Conservation (phyloP, 2,113 vertebrate species). For the Ellobius talpinus region DNA sequence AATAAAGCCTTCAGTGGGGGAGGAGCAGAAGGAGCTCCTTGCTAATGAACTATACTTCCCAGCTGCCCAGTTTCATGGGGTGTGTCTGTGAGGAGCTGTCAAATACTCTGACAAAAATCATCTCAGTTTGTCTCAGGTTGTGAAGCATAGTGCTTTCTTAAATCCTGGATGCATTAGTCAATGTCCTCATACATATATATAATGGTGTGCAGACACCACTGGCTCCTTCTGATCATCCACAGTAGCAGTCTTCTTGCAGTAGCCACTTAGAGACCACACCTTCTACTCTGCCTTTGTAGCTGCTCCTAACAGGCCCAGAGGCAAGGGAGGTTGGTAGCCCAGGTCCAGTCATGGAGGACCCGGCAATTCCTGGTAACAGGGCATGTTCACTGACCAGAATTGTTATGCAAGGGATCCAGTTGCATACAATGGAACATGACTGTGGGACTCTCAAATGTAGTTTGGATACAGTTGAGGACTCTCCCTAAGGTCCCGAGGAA, state of each 20-base stretch:
- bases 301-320: not conserved
- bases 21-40: not conserved
- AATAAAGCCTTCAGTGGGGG: constrained; percentile 57
- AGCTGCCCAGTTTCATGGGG: not conserved
- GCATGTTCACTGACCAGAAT: not conserved
- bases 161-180: not conserved
- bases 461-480: not conserved
- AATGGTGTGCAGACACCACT: not conserved
- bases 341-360: not conserved
- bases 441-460: not conserved
- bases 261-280: not conserved
- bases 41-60: not conserved
- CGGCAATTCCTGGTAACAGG: not conserved
- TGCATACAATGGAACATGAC: not conserved
- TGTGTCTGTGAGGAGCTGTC: not conserved
- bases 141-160: not conserved
- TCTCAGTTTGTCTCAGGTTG: not conserved
- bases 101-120: not conserved
- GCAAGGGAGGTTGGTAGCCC: not conserved
- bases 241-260: not conserved
- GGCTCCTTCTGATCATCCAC: not conserved
- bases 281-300: not conserved
- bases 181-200: fast-evolving
- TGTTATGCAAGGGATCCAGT: not conserved
- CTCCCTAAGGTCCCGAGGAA: too few species aligned